A percentile compares a stretch with the other conserved stretches of the same genome.
Evolutionary conservation across 2,888 invertebrate genomes (phyloP).

Genomic region (Apamea monoglypha): DNA sequence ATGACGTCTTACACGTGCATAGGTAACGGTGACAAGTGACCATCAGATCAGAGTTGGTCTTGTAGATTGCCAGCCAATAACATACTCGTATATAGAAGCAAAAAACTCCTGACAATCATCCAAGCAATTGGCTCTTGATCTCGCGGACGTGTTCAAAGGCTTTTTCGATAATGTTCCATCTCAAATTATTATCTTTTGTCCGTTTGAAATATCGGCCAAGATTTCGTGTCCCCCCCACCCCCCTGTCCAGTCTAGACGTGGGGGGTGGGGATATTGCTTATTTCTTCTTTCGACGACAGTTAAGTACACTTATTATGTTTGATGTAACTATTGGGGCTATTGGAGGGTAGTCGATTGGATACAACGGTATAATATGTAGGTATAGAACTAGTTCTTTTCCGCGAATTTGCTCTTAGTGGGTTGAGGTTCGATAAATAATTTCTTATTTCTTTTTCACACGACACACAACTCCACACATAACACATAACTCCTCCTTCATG

Average conservation of each 20-base stretch:
- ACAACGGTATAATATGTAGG: neutral
- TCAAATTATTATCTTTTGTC: constrained; percentile 52
- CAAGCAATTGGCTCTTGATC: constrained; percentile 50
- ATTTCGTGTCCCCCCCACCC: constrained; percentile 7
- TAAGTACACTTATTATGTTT: constrained; percentile 61
- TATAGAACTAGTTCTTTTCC: neutral
- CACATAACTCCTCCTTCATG: no score
- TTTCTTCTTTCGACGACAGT: constrained; percentile 53
- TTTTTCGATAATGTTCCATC: constrained; percentile 48
- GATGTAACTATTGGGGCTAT: constrained; percentile 52
- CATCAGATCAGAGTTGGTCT: no score
- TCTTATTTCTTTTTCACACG: neutral
- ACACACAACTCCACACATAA: no score
- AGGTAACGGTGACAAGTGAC: no score
- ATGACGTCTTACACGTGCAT: neutral
- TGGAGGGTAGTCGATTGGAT: constrained; percentile 16
- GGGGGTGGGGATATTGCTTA: constrained; percentile 23
- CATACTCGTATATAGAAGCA: neutral
- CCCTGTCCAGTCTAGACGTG: constrained; percentile 30
- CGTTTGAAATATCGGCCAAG: constrained; percentile 58
- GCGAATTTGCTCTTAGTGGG: neutral
- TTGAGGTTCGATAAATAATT: neutral
- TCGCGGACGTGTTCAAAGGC: constrained; percentile 39
- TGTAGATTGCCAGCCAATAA: neutral
- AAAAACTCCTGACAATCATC: constrained; percentile 11